These are phyloP conservation scores for Bugulina stolonifera DNA, from an alignment of 2,888 invertebrate genomes.

Conservation along the genomic window DNA sequence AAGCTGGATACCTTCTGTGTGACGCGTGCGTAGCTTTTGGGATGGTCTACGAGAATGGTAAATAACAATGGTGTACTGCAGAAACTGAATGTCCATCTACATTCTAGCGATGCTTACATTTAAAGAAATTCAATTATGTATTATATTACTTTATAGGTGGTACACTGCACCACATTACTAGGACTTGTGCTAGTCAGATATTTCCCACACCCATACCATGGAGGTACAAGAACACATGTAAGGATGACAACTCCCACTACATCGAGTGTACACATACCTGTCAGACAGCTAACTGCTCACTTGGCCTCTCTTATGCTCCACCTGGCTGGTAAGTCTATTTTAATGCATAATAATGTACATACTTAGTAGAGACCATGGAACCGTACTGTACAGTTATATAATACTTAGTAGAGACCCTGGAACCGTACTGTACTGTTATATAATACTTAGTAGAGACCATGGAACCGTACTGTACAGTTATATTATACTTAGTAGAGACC, in stretches of 20 bases:
- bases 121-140: no score
- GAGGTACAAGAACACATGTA: background rate
- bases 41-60: background rate
- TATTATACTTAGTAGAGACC: no score
- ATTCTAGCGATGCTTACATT: no score
- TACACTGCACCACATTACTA: background rate
- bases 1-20: background rate
- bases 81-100: no score
- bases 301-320: background rate
- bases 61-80: no score
- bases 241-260: background rate
- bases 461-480: no score
- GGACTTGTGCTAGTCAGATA: background rate
- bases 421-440: no score
- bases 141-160: background rate
- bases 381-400: no score
- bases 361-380: no score
- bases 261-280: background rate
- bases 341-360: no score
- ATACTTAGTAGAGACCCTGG: no score
- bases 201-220: background rate
- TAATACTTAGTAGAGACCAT: no score
- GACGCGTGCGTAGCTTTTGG: background rate
- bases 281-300: background rate
- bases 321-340: background rate